These are phyloP conservation scores for Rallus limicola DNA, from an alignment of 2,113 vertebrate genomes.

Conservation along the genomic window DNA sequence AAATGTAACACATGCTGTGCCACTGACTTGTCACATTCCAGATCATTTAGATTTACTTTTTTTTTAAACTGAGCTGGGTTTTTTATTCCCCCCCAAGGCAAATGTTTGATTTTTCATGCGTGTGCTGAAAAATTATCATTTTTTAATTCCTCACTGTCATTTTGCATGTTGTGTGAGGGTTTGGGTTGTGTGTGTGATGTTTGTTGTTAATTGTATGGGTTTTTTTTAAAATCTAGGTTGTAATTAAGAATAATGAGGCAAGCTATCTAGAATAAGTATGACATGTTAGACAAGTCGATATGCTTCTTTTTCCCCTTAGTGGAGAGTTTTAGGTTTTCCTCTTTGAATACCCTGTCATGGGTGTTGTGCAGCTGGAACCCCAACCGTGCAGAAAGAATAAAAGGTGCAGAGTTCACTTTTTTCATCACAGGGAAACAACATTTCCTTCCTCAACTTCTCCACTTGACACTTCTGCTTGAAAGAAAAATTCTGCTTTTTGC, in stretches of 20 bases:
- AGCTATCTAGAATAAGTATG: neutral
- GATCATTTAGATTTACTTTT: neutral
- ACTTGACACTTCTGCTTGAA: neutral
- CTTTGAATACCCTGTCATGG: neutral
- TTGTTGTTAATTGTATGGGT: neutral
- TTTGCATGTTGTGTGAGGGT: neutral
- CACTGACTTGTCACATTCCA: neutral
- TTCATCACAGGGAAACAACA: neutral
- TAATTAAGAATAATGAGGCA: neutral
- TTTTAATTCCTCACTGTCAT: neutral
- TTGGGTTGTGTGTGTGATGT: neutral
- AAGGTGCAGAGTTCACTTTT: neutral
- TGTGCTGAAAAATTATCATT: neutral
- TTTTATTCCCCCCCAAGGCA: neutral
- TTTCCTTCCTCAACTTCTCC: neutral
- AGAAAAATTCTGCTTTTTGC: neutral
- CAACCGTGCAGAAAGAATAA: neutral
- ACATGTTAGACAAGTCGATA: neutral
- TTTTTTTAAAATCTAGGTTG: neutral
- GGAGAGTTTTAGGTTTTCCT: neutral
- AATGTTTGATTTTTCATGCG: neutral
- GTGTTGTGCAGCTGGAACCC: neutral
- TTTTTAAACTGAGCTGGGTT: neutral
- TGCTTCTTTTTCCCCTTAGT: neutral
- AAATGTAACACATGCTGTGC: neutral